Percentiles rank a stretch among this genome's conserved stretches.
phyloP scores from a whole-genome alignment of 2,888 invertebrate species.

The Deladenus siricidicola region DNA sequence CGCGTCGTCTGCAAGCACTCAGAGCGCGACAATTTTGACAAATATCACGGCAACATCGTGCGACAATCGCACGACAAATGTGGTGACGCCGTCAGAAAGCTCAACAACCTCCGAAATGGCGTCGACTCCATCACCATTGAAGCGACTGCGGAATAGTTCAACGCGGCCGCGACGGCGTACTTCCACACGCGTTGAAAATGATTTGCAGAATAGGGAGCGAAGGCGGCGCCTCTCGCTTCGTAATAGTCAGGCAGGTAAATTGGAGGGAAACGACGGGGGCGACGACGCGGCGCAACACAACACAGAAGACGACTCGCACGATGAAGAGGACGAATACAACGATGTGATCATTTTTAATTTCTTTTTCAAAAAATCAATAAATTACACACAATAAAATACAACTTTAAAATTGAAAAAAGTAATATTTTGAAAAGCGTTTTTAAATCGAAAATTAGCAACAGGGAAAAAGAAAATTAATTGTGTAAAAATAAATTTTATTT shows the following conservation, averaged over 20 bases:
- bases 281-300: conserved; percentile 6
- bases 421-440: background rate
- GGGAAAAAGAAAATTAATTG: background rate
- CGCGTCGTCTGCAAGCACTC: background rate
- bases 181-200: background rate
- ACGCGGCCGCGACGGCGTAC: background rate
- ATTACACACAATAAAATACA: background rate
- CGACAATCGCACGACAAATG: conserved; percentile 8
- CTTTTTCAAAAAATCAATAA: conserved; percentile 9
- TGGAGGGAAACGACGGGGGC: conserved; percentile 19
- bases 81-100: conserved; percentile 26
- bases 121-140: background rate
- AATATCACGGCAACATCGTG: background rate
- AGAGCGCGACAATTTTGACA: background rate
- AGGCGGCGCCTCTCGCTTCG: background rate
- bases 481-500: background rate
- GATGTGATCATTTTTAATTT: conserved; percentile 6
- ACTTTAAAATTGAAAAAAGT: background rate
- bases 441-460: background rate
- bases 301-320: background rate
- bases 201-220: background rate
- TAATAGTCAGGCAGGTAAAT: background rate
- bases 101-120: conserved; percentile 14
- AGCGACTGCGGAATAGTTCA: background rate
- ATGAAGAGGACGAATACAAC: conserved; percentile 18